Evolutionary conservation across 92 coral and sea anemone genomes (phyloP).

Genomic region (Pocillopora meandrina): DNA sequence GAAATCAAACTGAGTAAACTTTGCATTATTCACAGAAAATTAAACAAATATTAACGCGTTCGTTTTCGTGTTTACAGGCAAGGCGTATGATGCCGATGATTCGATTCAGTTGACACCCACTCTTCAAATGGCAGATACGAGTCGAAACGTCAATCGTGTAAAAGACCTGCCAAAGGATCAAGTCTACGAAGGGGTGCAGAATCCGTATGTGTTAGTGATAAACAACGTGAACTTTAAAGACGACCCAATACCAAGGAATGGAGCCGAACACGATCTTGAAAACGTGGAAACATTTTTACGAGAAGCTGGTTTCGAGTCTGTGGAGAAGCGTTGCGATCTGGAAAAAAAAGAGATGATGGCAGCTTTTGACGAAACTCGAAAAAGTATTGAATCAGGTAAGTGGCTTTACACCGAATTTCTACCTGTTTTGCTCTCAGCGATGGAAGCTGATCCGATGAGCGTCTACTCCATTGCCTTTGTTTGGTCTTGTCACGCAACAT

Average conservation of each 20-base stretch:
- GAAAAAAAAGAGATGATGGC: slow-evolving; percentile 48
- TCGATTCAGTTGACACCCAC: too few relatives aligned
- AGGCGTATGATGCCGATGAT: too few relatives aligned
- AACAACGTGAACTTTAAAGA: slow-evolving; percentile 76
- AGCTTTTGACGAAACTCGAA: slow-evolving; percentile 51
- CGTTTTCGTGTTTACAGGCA: too few relatives aligned
- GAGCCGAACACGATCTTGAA: slow-evolving; percentile 67
- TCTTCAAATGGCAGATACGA: too few relatives aligned
- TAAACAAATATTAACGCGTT: too few relatives aligned
- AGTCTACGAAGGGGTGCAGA: slow-evolving; percentile 70
- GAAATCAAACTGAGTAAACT: too few relatives aligned
- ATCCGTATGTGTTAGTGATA: slow-evolving; percentile 82
- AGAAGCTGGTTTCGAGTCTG: slow-evolving; percentile 65
- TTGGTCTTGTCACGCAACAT: too few relatives aligned
- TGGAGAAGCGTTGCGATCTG: slow-evolving; percentile 40
- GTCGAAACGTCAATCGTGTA: neutral
- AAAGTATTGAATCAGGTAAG: slow-evolving; percentile 43
- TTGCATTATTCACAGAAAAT: too few relatives aligned
- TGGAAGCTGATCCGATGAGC: too few relatives aligned
- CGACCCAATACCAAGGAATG: slow-evolving; percentile 69
- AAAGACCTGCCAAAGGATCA: neutral
- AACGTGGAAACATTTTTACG: slow-evolving; percentile 59
- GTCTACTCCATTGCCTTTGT: too few relatives aligned
- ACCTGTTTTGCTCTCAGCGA: too few relatives aligned
- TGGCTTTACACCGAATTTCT: neutral